Conservation (phyloP, 1,140 invertebrate genomes). For the Caenorhabditis inopinata region DNA sequence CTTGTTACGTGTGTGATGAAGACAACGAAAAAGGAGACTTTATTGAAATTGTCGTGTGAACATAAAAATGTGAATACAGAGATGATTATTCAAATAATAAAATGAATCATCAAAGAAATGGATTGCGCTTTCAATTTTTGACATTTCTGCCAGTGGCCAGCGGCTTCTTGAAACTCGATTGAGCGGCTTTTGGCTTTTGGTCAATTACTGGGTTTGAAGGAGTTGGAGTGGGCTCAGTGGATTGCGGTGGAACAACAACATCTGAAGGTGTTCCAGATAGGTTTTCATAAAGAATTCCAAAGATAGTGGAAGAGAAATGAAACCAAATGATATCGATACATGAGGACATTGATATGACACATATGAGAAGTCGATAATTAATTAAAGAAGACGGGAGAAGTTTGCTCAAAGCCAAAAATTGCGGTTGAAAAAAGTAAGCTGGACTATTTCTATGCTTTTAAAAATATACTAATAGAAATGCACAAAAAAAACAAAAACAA, state of each 20-base stretch:
- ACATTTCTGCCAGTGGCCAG: neutral
- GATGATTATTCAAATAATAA: neutral
- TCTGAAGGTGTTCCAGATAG: neutral
- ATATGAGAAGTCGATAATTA: neutral
- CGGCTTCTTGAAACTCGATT: slow-evolving; percentile 1
- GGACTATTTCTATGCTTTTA: too few species aligned
- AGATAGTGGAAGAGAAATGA: neutral
- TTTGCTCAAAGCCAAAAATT: neutral
- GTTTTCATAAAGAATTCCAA: too few species aligned
- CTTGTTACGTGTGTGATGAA: neutral
- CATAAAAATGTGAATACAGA: neutral
- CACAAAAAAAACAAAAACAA: too few species aligned
- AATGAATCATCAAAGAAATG: neutral
- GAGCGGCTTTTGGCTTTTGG: slow-evolving; percentile 5
- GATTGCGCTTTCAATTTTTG: neutral
- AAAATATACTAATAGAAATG: too few species aligned
- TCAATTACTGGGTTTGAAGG: neutral
- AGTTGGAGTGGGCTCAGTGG: neutral
- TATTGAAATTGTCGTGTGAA: neutral
- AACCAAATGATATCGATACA: neutral
- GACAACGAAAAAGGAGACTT: neutral
- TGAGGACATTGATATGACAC: neutral
- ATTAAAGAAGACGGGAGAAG: neutral
- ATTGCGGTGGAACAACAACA: neutral
- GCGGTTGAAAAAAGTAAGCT: too few species aligned